Conservation (phyloP, 2,113 vertebrate species). For the Vulpes ferrilata region DNA sequence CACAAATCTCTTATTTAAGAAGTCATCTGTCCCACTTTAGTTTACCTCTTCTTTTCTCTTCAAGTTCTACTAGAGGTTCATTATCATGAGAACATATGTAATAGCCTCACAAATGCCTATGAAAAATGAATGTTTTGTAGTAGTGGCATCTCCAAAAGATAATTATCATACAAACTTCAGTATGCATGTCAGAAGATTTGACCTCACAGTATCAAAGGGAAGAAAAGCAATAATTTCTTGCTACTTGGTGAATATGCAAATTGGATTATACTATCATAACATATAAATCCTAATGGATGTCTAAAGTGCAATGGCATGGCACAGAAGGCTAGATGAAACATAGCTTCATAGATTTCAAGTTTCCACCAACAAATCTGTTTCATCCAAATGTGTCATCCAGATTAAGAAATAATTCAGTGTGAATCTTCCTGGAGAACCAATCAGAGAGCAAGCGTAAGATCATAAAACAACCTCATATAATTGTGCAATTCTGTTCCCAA, state of each 20-base stretch:
- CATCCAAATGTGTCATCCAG: neutral
- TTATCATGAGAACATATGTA: neutral
- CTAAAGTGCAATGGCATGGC: neutral
- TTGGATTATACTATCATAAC: neutral
- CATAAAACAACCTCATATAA: neutral
- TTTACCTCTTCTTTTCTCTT: neutral
- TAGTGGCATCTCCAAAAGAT: constrained; percentile 2
- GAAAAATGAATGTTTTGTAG: neutral
- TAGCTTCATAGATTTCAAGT: neutral
- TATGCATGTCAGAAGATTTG: constrained; percentile 38
- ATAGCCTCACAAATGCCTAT: neutral
- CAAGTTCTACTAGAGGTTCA: neutral
- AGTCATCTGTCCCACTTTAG: neutral
- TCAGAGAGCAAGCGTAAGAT: neutral
- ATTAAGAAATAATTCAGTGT: constrained; percentile 35
- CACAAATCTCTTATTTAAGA: neutral
- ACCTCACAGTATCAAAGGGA: neutral
- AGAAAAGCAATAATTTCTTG: constrained; percentile 47
- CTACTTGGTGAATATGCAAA: constrained; percentile 50
- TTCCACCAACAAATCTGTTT: constrained; percentile 34
- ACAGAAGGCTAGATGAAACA: constrained; percentile 4
- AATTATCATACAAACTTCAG: neutral
- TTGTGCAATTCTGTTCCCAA: neutral
- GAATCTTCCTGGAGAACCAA: neutral
- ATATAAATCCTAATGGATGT: constrained; percentile 9